A percentile compares a stretch with the other conserved stretches of the same genome.
phyloP scores from a whole-genome alignment of 1,140 invertebrate genomes.

The Penaeus japonicus region DNA sequence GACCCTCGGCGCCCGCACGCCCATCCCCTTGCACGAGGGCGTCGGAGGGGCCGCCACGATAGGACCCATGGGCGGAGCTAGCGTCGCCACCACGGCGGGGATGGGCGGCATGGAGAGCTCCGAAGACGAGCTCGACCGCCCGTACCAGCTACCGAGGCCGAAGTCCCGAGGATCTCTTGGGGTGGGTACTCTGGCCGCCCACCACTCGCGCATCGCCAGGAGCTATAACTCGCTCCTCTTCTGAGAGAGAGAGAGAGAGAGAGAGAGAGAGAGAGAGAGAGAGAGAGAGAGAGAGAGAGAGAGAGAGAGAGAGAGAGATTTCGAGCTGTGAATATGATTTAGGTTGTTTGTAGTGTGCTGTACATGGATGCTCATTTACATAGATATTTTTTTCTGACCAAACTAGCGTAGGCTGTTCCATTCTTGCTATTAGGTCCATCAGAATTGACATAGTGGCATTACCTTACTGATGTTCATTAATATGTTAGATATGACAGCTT shows the following conservation, averaged over 20 bases:
- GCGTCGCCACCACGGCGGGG: neutral
- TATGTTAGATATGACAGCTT: no score
- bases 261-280: no score
- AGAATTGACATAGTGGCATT: no score
- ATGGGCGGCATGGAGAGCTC: neutral
- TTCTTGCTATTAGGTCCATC: no score
- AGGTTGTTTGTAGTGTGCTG: no score
- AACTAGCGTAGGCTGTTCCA: no score
- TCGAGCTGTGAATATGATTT: no score
- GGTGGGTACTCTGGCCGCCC: slow-evolving; percentile 42
- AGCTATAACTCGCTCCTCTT: slow-evolving; percentile 47
- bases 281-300: no score
- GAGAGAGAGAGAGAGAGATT: no score
- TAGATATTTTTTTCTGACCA: no score
- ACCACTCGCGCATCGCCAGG: slow-evolving; percentile 38
- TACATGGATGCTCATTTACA: no score
- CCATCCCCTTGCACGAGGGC: slow-evolving; percentile 26
- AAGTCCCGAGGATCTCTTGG: slow-evolving; percentile 38
- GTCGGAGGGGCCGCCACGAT: slow-evolving; percentile 31
- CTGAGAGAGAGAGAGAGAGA: neutral
- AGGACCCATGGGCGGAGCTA: slow-evolving; percentile 46
- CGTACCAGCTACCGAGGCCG: slow-evolving; percentile 29
- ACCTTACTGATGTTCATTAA: no score
- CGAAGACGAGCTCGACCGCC: neutral
- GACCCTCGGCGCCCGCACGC: slow-evolving; percentile 40